A percentile compares a stretch with the other conserved stretches of the same genome.
These are phyloP conservation scores for Nerophis ophidion DNA, from an alignment of 2,113 vertebrate genomes.

Conservation along the genomic window DNA sequence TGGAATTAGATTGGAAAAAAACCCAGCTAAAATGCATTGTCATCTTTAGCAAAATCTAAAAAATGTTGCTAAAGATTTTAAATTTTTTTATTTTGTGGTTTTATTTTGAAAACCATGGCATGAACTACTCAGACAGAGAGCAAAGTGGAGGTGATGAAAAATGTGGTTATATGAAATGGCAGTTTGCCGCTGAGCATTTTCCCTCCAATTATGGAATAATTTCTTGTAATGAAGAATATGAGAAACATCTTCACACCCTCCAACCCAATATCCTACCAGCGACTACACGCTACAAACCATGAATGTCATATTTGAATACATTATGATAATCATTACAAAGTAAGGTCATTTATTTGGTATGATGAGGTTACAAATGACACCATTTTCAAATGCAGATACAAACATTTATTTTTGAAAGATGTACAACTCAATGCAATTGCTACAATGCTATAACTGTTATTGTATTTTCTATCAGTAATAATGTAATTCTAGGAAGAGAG, in stretches of 20 bases:
- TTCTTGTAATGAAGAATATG: constrained; percentile 7
- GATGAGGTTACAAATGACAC: constrained; percentile 38
- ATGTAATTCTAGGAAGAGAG: constrained; percentile 46
- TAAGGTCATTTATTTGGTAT: constrained; percentile 42
- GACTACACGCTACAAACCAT: constrained; percentile 33
- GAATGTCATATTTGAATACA: constrained; percentile 45
- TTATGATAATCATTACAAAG: constrained; percentile 39
- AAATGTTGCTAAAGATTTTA: neutral
- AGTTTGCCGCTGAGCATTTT: constrained; percentile 10
- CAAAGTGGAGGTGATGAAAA: neutral
- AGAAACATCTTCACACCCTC: constrained; percentile 17
- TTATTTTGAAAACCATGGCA: neutral
- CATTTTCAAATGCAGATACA: constrained; percentile 22
- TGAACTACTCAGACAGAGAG: neutral
- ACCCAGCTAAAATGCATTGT: neutral
- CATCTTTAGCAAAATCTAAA: neutral
- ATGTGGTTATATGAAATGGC: constrained; percentile 3
- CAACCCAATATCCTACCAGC: constrained; percentile 29
- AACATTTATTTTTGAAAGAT: constrained; percentile 33
- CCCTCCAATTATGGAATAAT: constrained; percentile 7
- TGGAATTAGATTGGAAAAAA: neutral
- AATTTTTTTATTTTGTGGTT: neutral
- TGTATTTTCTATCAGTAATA: constrained; percentile 51
- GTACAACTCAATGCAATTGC: constrained; percentile 37
- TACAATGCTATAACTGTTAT: constrained; percentile 39